Base-by-base conservation (phyloP, 2,113 vertebrate genomes). In the Tychaedon coryphoeus region DNA sequence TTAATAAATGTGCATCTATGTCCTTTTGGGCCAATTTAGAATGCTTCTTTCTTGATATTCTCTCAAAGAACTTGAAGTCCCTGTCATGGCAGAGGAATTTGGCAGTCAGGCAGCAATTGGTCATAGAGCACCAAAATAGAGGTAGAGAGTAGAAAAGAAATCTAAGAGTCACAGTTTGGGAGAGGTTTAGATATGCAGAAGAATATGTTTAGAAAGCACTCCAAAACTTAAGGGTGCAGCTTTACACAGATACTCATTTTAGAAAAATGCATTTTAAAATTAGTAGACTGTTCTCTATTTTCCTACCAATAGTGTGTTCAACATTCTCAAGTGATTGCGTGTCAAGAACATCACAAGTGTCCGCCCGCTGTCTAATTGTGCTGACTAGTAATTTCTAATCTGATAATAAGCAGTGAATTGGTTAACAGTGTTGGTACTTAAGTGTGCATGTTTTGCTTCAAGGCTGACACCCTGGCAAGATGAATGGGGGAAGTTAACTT, bases 401-500 rank as follows among this genome's bases (percentile, higher is more conserved):
- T 77, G 60, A 50, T 78, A 73, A 69, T 38, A 79, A 96, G 96
- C 75, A 96, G 26, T 92, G 92, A 97, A 97, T 71, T 93, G 78
- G 93, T 97, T 97, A 97, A 97, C 51, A 86, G 18, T 20, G 45
- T 81, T 94, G 50, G 57, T 89, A 88, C 83, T 91, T 77, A 53
- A 86, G 50, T 38, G 45, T 92, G 83, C 81, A 91, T 96, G 85
- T 96, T 95, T 97, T 95, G 67, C 83, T 95, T 95, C 67, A 78
- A 90, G 85, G 92, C 85, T 96, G 97, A 96, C 96, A 97, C 84
- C 62, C 70, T 23, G 2, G 67, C 58, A 96, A 97, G 96, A 97
- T 94, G 90, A 95, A 97, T 97, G 94, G 88, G 96, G 93, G 96
- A 96, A 95, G 93, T 96, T 93, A 95, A 86, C 85, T 96, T 5